Evolutionary conservation across 2,888 invertebrate genomes (phyloP).

Genomic region (Allacma fusca): DNA sequence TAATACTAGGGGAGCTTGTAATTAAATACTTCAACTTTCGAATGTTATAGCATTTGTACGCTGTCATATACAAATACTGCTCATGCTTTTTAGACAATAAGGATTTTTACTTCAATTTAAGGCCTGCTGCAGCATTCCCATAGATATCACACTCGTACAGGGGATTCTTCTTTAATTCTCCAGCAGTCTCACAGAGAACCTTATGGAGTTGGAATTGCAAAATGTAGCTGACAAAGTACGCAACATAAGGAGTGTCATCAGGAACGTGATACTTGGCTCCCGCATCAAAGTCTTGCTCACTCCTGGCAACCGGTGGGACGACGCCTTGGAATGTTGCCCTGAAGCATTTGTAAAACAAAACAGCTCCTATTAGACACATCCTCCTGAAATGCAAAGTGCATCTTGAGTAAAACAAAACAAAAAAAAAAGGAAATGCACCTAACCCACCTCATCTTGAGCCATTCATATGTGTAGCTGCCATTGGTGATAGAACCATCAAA

Average conservation of each 20-base stretch:
- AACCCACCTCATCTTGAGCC: conserved; percentile 70
- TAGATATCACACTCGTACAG: conserved; percentile 67
- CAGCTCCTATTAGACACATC: not conserved
- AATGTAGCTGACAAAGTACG: conserved; percentile 67
- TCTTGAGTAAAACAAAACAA: not conserved
- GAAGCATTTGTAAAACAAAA: not conserved
- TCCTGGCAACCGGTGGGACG: conserved; percentile 74
- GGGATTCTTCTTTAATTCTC: conserved; percentile 62
- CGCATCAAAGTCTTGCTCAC: conserved; percentile 81
- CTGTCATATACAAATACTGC: too few species aligned
- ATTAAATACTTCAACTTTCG: too few species aligned
- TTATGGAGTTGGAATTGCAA: conserved; percentile 68
- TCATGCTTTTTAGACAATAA: not conserved
- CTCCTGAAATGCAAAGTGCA: conserved; percentile 9
- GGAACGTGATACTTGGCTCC: conserved; percentile 84
- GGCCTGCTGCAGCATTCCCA: conserved; percentile 53
- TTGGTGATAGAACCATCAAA: conserved; percentile 72
- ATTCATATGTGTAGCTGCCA: conserved; percentile 73
- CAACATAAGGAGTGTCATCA: conserved; percentile 60
- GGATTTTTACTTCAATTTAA: conserved; percentile 32
- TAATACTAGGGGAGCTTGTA: too few species aligned
- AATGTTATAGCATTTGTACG: too few species aligned
- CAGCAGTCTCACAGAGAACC: conserved; percentile 65
- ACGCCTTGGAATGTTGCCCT: conserved; percentile 69
- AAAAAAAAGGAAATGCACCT: not conserved